phyloP scores from a whole-genome alignment of 1,140 invertebrate genomes.

The Vanessa tameamea region DNA sequence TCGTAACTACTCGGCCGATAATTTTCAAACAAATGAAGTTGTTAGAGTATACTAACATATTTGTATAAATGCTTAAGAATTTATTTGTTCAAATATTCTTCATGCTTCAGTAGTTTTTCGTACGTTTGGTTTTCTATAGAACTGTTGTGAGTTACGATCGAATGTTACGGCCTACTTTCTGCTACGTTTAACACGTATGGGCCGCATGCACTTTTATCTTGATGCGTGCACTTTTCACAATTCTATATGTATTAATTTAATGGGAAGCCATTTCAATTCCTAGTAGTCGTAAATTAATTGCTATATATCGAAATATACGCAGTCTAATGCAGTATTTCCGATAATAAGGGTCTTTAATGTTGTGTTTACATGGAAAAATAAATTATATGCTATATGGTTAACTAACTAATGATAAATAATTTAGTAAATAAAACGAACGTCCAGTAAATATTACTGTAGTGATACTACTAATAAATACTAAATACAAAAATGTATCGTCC shows the following conservation, averaged over 20 bases:
- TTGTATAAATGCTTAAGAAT: neutral
- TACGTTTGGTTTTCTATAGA: conserved; percentile 10
- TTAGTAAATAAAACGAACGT: too few species aligned
- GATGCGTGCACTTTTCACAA: conserved; percentile 7
- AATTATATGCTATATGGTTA: too few species aligned
- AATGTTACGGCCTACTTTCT: conserved; percentile 41
- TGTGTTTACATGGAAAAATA: too few species aligned
- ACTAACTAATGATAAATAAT: too few species aligned
- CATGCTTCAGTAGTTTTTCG: conserved; percentile 18
- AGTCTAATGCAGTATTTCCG: too few species aligned
- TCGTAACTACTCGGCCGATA: neutral
- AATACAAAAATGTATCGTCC: too few species aligned
- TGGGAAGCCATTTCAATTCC: neutral
- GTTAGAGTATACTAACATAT: neutral
- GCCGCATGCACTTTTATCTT: conserved; percentile 30
- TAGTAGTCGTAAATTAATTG: neutral
- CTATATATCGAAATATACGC: too few species aligned
- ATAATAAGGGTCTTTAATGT: too few species aligned
- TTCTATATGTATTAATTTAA: neutral
- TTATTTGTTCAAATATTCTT: conserved; percentile 29
- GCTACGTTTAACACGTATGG: conserved; percentile 45
- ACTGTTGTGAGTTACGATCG: conserved; percentile 2
- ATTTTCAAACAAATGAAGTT: neutral
- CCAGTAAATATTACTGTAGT: too few species aligned
- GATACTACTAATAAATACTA: too few species aligned